phyloP scores from a whole-genome alignment of 2,888 invertebrate species.

The Deilephila porcellus region DNA sequence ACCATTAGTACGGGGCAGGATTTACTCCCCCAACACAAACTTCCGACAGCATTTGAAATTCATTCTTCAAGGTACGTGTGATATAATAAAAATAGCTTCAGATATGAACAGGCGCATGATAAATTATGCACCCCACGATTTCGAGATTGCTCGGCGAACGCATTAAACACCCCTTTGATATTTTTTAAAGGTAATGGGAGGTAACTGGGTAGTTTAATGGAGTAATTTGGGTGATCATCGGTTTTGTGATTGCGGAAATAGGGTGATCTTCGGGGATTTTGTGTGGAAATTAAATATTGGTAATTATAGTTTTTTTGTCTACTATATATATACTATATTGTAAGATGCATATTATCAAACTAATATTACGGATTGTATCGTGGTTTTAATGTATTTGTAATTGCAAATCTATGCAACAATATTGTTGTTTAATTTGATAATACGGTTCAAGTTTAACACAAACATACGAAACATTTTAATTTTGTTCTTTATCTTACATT shows the following conservation, averaged over 20 bases:
- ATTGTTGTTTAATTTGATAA: no score
- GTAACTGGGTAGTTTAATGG: constrained; percentile 40
- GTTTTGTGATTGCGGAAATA: neutral
- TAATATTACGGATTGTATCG: no score
- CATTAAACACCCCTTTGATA: constrained; percentile 78
- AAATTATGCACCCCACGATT: constrained; percentile 83
- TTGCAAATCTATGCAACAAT: no score
- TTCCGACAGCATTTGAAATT: constrained; percentile 84
- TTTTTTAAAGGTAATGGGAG: constrained; percentile 70
- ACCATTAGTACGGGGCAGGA: constrained; percentile 57
- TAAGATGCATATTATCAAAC: no score
- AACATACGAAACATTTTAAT: no score
- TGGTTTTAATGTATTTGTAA: no score
- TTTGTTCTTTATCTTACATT: no score
- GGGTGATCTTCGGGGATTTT: neutral
- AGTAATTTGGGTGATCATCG: constrained; percentile 27
- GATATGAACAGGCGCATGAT: constrained; percentile 72
- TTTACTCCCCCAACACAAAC: constrained; percentile 79
- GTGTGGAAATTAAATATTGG: no score
- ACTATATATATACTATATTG: no score
- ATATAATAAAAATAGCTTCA: constrained; percentile 82
- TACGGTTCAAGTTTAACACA: no score
- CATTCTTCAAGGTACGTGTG: constrained; percentile 82
- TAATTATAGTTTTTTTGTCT: no score
- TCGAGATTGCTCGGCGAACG: constrained; percentile 73